Base-by-base conservation (phyloP, 1,140 invertebrate species). In the Drosophila bipectinata region DNA sequence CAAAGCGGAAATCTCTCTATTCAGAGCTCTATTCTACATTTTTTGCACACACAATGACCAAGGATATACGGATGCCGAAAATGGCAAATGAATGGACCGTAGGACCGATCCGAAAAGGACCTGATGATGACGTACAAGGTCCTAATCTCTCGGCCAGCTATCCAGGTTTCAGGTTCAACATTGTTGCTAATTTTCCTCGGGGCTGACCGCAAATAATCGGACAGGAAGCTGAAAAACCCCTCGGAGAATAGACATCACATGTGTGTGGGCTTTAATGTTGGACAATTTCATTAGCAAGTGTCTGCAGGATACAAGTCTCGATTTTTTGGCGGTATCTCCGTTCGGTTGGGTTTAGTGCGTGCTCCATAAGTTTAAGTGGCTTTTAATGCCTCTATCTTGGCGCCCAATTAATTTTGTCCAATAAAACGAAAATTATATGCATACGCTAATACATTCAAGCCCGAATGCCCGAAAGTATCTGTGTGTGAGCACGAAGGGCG, bases 381-480 rank as follows among this genome's bases (percentile, higher is more conserved):
- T 88, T 82, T 87, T 87, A 87, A 87, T 87, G 82, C 82, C 83
- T 87, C 83, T 87, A 87, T 87, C 82, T 87, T 88, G 83, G 82
- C 82, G 82, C 82, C 82, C 82, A 87, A 87, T 88, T 87, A 88
- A 87, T 87, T 87, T 78, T 75, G 78, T 87, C 75, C 82, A 87
- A 87, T 85, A 85, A 85, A 85, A 79, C 45, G 64, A 87, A 88
- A 85, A 85, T 82, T 79, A 87, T 85, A 85, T 88, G 82, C 82
- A 87, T 69, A 87, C 12, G 9, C 24, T 4, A 12, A 37, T 37
- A n/a, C 34, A 37, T 10, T 32, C 8, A 32, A 32, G 34, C 10
- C 34, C 34, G 34, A 37, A 10, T 21, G 21, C 21, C 45, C 10
- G 60, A 10, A 15, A 6, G 3, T 54, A 30, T 58, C 26, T 56